Conservation (phyloP, 2,113 vertebrate species). For the Gavialis gangeticus region DNA sequence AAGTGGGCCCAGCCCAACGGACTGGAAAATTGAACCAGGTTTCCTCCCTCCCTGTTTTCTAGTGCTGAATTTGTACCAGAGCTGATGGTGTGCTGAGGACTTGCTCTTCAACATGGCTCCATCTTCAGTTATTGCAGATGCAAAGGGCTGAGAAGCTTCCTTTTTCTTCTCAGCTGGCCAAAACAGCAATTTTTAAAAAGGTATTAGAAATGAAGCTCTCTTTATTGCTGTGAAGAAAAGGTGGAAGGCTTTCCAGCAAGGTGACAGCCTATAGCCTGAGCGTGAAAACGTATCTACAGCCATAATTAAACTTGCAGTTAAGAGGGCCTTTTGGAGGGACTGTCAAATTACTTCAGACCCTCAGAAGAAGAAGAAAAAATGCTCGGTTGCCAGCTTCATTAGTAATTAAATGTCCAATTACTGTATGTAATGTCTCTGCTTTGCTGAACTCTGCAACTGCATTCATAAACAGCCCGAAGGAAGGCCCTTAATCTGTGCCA, state of each 20-base stretch:
- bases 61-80: neutral
- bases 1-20: neutral
- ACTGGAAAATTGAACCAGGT: neutral
- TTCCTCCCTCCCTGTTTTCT: neutral
- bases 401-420: slow-evolving; percentile 83
- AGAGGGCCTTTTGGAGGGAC: slow-evolving; percentile 61
- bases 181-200: slow-evolving; percentile 9
- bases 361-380: slow-evolving; percentile 54
- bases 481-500: slow-evolving; percentile 84
- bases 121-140: neutral
- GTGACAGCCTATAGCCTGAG: slow-evolving; percentile 58
- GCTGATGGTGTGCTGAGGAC: neutral
- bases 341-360: slow-evolving; percentile 76
- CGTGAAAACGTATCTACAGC: slow-evolving; percentile 68
- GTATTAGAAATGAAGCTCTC: slow-evolving; percentile 23
- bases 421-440: slow-evolving; percentile 79
- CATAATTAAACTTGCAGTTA: slow-evolving; percentile 66
- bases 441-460: slow-evolving; percentile 79
- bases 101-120: neutral
- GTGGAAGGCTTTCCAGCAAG: slow-evolving; percentile 61
- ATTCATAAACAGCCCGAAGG: slow-evolving; percentile 82
- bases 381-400: slow-evolving; percentile 75
- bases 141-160: neutral
- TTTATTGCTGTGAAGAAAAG: slow-evolving; percentile 42
- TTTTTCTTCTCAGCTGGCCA: neutral